Conservation (phyloP, 2,888 invertebrate species). For the Diogma glabrata region DNA sequence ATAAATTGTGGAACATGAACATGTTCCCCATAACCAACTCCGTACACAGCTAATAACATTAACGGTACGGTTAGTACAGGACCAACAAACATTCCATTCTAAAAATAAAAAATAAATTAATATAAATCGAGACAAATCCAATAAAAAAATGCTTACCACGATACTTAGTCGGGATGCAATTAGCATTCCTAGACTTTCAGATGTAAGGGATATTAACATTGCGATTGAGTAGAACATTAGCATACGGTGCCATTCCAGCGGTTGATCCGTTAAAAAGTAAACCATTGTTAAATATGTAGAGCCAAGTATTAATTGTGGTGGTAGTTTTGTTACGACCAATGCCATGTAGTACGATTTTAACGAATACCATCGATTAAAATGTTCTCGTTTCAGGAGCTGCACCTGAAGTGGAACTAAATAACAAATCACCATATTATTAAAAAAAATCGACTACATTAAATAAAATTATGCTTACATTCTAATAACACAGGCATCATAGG, state of each 20-base stretch:
- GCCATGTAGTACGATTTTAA: conserved; percentile 69
- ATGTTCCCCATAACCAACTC: conserved; percentile 69
- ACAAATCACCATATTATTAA: conserved; percentile 9
- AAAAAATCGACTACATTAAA: background rate
- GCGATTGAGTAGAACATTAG: conserved; percentile 58
- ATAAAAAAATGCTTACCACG: conserved; percentile 46
- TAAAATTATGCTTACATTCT: conserved; percentile 52
- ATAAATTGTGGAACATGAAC: conserved; percentile 60
- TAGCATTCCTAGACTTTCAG: conserved; percentile 65
- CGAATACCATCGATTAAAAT: conserved; percentile 78
- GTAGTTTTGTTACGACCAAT: conserved; percentile 56
- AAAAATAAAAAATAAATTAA: conserved; percentile 24
- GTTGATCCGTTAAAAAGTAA: conserved; percentile 65
- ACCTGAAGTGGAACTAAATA: conserved; percentile 68
- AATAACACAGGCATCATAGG: conserved; percentile 73
- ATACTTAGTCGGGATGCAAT: conserved; percentile 63
- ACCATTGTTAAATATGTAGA: conserved; percentile 56
- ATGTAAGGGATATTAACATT: conserved; percentile 58
- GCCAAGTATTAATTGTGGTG: conserved; percentile 56
- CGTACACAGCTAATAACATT: conserved; percentile 76
- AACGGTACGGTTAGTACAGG: conserved; percentile 78
- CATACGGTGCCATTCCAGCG: conserved; percentile 54
- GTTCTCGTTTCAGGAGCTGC: conserved; percentile 63
- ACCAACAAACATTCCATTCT: conserved; percentile 85
- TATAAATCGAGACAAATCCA: too few relatives aligned